Conservation (phyloP, 2,113 vertebrate genomes). For the Hippocampus zosterae region DNA sequence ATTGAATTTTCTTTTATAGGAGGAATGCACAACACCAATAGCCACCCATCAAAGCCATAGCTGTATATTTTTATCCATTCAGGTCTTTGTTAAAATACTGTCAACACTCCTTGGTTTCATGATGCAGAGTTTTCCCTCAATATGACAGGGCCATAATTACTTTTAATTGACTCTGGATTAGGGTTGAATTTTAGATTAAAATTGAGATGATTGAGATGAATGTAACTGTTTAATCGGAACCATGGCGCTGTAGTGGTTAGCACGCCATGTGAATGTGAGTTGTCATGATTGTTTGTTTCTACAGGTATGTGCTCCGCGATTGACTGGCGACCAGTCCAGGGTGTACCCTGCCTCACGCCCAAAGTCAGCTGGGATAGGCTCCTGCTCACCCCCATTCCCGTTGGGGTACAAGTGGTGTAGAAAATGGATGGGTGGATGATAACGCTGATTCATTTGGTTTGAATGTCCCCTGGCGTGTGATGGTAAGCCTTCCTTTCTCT, state of each 20-base stretch:
- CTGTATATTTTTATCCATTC: not conserved
- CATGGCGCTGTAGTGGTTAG: not conserved
- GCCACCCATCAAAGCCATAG: not conserved
- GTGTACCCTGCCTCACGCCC: not conserved
- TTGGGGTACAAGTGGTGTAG: not conserved
- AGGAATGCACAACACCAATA: too few relatives aligned
- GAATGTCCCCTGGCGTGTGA: not conserved
- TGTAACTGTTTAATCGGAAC: not conserved
- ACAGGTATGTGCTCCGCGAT: not conserved
- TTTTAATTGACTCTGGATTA: slow-evolving; percentile 1
- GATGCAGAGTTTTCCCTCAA: slow-evolving; percentile 57
- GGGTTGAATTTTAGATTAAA: not conserved
- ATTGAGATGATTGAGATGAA: not conserved
- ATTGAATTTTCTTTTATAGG: too few relatives aligned
- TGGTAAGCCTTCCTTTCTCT: slow-evolving; percentile 11
- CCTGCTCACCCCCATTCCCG: not conserved
- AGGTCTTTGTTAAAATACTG: not conserved
- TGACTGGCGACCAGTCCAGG: not conserved
- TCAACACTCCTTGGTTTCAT: slow-evolving; percentile 47
- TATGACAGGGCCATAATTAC: slow-evolving; percentile 17
- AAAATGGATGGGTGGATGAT: not conserved
- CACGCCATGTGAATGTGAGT: not conserved
- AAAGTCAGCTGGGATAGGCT: not conserved
- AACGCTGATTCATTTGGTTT: slow-evolving; percentile 9
- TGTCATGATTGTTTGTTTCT: not conserved